Base-by-base conservation (phyloP, 2,888 invertebrate genomes). In the Griposia aprilina region DNA sequence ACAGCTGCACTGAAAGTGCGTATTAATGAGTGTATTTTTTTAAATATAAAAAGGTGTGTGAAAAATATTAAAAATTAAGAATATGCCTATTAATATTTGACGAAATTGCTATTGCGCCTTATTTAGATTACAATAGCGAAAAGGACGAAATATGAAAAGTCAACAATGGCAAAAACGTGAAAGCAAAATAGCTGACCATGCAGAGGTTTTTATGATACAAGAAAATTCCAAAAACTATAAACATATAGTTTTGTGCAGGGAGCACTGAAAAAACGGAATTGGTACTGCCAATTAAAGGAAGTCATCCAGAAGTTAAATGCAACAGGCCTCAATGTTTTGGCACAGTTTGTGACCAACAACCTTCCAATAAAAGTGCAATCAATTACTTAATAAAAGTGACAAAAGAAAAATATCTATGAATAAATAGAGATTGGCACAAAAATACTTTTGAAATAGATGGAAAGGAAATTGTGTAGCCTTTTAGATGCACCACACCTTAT, bases 191-290 rank as follows among this genome's bases (percentile, higher is more conserved):
- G 57, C 57, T 26, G 69, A 57, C 41, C 26, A 41, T 69, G 57
- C 41, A n/a, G 17, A 26, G 0, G 69, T 57, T 7, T 69, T 69
- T 69, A 45, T 69, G 69, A 69, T 69, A 26, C 10, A 41, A 57
- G 41, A 41, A 26, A 69, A 26, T 20, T 17, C 41, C 5, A 69
- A 69, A 57, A 57, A 57, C 10, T 69, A 57, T 69, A 69, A 57
- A 57, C 69, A 13, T 69, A 57, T 7, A 69, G n/a, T 69, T 69
- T 57, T 45, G 69, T 69, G 26, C 41, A n/a, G 57, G 57, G 41
- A 69, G 69, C n/a, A 69, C 57, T 7, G n/a, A 20, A 69, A 69
- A 57, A 57, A 69, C 7, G 7, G 69, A 69, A 26, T 41, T 69
- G 3, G 41, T 57, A n/a, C 41, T 7, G 57, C n/a, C 41, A 69